phyloP scores from a whole-genome alignment of 2,888 invertebrate species.

The Drosophila differens region DNA sequence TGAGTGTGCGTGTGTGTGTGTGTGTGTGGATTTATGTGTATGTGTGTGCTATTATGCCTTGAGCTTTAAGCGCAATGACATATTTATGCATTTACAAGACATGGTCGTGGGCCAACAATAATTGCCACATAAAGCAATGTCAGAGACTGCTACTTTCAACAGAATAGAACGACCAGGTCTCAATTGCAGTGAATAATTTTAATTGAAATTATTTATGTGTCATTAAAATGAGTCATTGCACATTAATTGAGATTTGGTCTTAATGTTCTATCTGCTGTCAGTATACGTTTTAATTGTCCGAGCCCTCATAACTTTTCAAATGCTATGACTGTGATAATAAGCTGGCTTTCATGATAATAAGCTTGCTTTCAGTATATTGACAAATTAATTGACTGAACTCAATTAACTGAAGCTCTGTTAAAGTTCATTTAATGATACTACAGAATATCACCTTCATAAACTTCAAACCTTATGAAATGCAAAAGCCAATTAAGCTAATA shows the following conservation, averaged over 20 bases:
- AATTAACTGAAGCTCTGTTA: neutral
- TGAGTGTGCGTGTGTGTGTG: conserved; percentile 2
- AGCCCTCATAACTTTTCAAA: conserved; percentile 1
- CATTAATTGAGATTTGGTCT: conserved; percentile 15
- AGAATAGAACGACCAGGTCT: conserved; percentile 8
- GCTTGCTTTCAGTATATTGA: neutral
- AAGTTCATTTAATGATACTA: neutral
- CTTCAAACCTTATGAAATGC: neutral
- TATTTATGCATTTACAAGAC: conserved; percentile 64
- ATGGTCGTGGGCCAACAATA: conserved; percentile 24
- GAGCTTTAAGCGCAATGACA: conserved; percentile 41
- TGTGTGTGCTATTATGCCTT: conserved; percentile 17
- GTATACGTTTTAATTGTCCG: conserved; percentile 13
- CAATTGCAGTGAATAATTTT: conserved; percentile 36
- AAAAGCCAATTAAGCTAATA: neutral
- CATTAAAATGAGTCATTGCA: conserved; percentile 29
- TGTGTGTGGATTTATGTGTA: neutral
- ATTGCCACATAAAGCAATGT: conserved; percentile 43
- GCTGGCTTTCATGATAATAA: neutral
- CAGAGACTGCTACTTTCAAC: conserved; percentile 26
- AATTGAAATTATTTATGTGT: conserved; percentile 51
- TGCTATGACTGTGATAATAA: conserved; percentile 2
- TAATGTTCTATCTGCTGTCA: conserved; percentile 22
- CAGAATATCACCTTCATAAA: neutral
- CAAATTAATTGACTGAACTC: neutral